Percentiles rank a stretch among this genome's conserved stretches.
Evolutionary conservation across 2,888 invertebrate species (phyloP).

Genomic region (Diarsia dahlii): DNA sequence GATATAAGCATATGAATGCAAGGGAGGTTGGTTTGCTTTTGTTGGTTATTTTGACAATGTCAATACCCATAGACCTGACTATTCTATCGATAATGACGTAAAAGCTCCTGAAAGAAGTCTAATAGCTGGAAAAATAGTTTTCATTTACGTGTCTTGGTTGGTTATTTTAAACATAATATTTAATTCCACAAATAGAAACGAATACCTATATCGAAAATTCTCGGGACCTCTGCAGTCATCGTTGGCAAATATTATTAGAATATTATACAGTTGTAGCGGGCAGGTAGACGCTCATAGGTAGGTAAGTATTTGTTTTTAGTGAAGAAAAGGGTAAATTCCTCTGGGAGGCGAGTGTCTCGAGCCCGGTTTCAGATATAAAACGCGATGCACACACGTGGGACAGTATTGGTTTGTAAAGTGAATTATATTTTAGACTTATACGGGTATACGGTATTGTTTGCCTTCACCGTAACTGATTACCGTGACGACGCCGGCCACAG

Average conservation of each 20-base stretch:
- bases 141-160: background rate
- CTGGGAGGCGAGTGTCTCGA: constrained; percentile 64
- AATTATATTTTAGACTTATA: constrained; percentile 54
- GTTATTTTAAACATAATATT: constrained; percentile 31
- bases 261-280: constrained; percentile 68
- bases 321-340: constrained; percentile 75
- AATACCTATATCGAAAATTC: constrained; percentile 27
- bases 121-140: background rate
- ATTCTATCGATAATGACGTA: background rate
- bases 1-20: background rate
- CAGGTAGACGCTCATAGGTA: constrained; percentile 62
- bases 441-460: constrained; percentile 37
- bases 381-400: constrained; percentile 67
- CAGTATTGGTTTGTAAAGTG: constrained; percentile 57
- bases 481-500: background rate
- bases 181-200: constrained; percentile 32
- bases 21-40: constrained; percentile 5
- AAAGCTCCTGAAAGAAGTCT: background rate
- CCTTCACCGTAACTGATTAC: constrained; percentile 19
- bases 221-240: constrained; percentile 58
- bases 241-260: constrained; percentile 68
- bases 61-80: background rate
- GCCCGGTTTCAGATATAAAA: constrained; percentile 68
- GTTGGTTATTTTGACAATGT: constrained; percentile 33
- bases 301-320: constrained; percentile 73